A percentile compares a stretch with the other conserved stretches of the same genome.
Evolutionary conservation across 2,888 invertebrate species (phyloP).

Genomic region (Euclidia mi): DNA sequence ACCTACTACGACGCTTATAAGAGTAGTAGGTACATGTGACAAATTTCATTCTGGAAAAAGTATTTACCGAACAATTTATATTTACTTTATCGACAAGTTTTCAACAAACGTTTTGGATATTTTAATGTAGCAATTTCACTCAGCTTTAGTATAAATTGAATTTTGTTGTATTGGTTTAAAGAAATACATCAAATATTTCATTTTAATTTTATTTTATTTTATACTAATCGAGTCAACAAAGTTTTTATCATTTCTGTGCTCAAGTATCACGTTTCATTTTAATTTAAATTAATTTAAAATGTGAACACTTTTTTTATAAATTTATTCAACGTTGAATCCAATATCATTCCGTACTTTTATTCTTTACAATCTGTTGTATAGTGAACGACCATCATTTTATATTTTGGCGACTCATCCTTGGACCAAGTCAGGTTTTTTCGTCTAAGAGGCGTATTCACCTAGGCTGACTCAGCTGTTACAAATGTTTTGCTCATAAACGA

Average conservation of each 20-base stretch:
- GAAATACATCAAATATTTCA: no score
- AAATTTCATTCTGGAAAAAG: no score
- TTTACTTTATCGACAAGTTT: no score
- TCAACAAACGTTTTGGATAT: no score
- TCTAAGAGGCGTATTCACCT: conserved; percentile 11
- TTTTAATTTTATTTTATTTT: background rate
- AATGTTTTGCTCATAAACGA: conserved; percentile 30
- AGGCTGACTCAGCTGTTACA: conserved; percentile 32
- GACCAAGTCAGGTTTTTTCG: conserved; percentile 20
- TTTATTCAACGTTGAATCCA: background rate
- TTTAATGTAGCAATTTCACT: no score
- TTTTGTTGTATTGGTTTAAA: no score
- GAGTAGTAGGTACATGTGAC: no score
- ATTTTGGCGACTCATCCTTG: background rate
- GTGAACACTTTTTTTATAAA: conserved; percentile 4
- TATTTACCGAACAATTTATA: no score
- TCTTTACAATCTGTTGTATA: background rate
- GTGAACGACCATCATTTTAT: no score
- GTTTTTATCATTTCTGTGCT: background rate
- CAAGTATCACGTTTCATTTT: background rate
- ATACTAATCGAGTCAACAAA: background rate
- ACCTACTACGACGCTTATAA: no score
- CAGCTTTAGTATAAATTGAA: no score
- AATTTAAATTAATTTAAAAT: background rate
- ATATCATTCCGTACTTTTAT: background rate